Conservation (phyloP, 2,888 invertebrate species). For the Ptilodon capucinus region DNA sequence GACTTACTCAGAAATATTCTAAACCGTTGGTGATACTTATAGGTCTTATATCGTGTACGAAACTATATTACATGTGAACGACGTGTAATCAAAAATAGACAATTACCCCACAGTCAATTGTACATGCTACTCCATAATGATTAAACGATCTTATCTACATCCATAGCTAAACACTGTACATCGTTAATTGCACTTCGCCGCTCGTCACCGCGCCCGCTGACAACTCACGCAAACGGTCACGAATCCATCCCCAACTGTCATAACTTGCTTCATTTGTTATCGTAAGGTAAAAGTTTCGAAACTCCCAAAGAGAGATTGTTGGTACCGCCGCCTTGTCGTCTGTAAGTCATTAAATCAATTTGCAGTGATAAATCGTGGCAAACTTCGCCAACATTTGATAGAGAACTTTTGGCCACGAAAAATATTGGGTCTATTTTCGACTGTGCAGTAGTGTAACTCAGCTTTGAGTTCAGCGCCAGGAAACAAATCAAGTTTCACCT, state of each 20-base stretch:
- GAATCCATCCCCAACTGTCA: slow-evolving; percentile 45
- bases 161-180: slow-evolving; percentile 2
- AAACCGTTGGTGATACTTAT: not conserved
- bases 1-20: too few species aligned
- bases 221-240: slow-evolving; percentile 40
- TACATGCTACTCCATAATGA: not conserved
- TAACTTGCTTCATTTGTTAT: slow-evolving; percentile 54
- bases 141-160: not conserved
- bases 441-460: not conserved
- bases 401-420: slow-evolving; percentile 16
- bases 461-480: not conserved
- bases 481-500: too few species aligned
- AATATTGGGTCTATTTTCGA: slow-evolving; percentile 7
- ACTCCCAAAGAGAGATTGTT: slow-evolving; percentile 32
- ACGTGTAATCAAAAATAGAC: not conserved
- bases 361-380: slow-evolving; percentile 38
- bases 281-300: slow-evolving; percentile 47
- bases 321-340: slow-evolving; percentile 33
- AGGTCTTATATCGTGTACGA: not conserved
- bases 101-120: not conserved
- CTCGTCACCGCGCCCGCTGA: slow-evolving; percentile 18
- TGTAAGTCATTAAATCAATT: slow-evolving; percentile 50
- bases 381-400: slow-evolving; percentile 17
- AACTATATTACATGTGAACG: not conserved
- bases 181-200: slow-evolving; percentile 13